phyloP scores from a whole-genome alignment of 2,888 invertebrate species.

The Coecobrya sp. region DNA sequence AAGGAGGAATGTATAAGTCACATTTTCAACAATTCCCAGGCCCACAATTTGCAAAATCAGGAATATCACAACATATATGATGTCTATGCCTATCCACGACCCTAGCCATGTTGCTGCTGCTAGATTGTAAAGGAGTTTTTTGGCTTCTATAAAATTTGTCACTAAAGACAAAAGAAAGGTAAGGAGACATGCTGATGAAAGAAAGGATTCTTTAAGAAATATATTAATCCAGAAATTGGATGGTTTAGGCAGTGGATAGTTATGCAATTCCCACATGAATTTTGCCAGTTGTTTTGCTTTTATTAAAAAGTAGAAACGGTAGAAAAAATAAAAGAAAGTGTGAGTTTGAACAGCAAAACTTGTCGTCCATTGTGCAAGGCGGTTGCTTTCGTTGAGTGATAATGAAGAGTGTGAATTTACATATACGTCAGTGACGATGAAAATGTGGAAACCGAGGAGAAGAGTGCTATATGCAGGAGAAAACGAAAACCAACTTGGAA shows the following conservation, averaged over 20 bases:
- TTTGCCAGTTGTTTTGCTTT: slow-evolving; percentile 53
- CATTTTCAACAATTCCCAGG: neutral
- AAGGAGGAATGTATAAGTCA: neutral
- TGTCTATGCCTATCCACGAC: neutral
- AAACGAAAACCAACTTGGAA: slow-evolving; percentile 48
- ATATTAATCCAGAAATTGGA: neutral
- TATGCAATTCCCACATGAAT: slow-evolving; percentile 51
- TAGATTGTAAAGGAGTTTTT: neutral
- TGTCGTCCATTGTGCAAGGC: slow-evolving; percentile 41
- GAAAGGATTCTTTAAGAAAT: neutral
- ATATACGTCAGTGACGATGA: neutral
- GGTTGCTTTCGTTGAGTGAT: neutral
- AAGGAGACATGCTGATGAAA: neutral
- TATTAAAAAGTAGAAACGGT: slow-evolving; percentile 16
- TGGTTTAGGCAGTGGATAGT: slow-evolving; percentile 29
- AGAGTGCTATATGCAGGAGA: slow-evolving; percentile 35
- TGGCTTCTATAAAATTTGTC: neutral
- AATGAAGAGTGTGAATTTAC: slow-evolving; percentile 20
- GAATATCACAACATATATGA: slow-evolving; percentile 19
- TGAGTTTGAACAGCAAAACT: neutral
- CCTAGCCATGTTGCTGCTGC: slow-evolving; percentile 28
- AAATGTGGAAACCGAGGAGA: neutral
- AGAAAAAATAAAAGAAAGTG: neutral
- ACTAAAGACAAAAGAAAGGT: neutral
- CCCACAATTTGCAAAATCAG: neutral